Evolutionary conservation across 2,113 vertebrate species (phyloP).

Genomic region (Ranitomeya imitator): DNA sequence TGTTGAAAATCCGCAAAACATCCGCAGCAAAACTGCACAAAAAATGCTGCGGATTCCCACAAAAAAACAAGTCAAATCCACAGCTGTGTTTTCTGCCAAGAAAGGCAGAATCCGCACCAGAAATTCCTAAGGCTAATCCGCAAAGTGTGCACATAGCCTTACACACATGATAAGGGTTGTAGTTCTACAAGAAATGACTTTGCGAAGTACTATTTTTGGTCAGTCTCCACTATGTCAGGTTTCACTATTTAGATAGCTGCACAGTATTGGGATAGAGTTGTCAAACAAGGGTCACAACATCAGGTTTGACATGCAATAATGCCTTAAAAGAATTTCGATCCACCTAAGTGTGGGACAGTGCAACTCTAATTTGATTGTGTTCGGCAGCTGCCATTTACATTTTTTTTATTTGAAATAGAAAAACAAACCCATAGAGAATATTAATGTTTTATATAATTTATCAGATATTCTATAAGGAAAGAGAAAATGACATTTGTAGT

Average conservation of each 20-base stretch:
- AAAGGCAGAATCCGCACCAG: no score
- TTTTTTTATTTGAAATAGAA: neutral
- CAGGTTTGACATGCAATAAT: neutral
- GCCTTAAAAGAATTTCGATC: neutral
- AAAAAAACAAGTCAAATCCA: no score
- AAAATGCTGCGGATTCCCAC: no score
- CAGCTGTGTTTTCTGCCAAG: no score
- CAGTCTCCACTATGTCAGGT: neutral
- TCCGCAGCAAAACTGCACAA: no score
- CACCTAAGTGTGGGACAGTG: neutral
- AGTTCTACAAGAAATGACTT: constrained; percentile 21
- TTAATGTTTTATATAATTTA: no score
- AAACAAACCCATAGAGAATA: neutral
- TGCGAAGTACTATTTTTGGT: neutral
- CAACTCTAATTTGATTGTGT: neutral
- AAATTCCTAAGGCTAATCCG: no score
- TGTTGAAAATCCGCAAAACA: no score
- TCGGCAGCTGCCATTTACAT: neutral
- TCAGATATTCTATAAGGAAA: no score
- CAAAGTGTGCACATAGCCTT: no score
- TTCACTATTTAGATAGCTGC: neutral
- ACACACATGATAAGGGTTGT: constrained; percentile 27
- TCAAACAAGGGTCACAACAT: neutral
- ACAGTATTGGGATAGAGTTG: neutral
- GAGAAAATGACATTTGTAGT: no score